Base-by-base conservation (phyloP, 2,888 invertebrate species). In the Amiota mariae region DNA sequence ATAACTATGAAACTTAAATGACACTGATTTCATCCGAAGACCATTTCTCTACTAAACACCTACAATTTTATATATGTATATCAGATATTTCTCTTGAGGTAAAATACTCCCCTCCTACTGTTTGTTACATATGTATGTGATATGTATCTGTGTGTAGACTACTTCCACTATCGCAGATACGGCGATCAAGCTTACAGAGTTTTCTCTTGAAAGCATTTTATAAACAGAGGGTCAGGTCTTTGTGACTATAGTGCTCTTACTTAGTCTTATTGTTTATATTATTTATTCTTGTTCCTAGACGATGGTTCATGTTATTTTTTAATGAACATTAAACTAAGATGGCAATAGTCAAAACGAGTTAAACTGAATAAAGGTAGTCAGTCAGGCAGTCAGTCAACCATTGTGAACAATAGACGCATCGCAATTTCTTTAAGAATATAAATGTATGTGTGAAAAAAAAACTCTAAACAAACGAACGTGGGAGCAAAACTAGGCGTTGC, bases 301-400 rank as follows among this genome's bases (percentile, higher is more conserved):
- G 18, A 66, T 18, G 66, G 77, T 73, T 76, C 75, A 78, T 77
- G 74, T 78, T 80, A 80, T 82, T 82, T 84, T 79, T 78, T 76
- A 83, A 77, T 75, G 78, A 48, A 72, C 72, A 76, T 75, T 75
- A 80, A 79, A 75, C 82, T 82, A 82, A 80, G 77, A 80, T 78
- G 80, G 36, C 36, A 36, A 36, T 36, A 36, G 36, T 36, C 6
- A 36, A 36, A 36, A 36, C 36, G 36, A 36, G 36, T 36, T 36
- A 36, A 36, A 36, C 6, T 36, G 36, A 6, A 36, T 36, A 36
- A 6, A 36, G 36, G 81, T 83, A 77, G 73, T 76, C 76, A 68
- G 66, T 11, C 48, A 63, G 63, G 13, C 46, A 63, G 63, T 63
- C 63, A 66, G 66, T 66, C 48, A 15, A 36, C 47, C 48, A 66